These are phyloP conservation scores for Brevipalpus yothersi DNA, from an alignment of 1,140 invertebrate genomes.

Conservation along the genomic window DNA sequence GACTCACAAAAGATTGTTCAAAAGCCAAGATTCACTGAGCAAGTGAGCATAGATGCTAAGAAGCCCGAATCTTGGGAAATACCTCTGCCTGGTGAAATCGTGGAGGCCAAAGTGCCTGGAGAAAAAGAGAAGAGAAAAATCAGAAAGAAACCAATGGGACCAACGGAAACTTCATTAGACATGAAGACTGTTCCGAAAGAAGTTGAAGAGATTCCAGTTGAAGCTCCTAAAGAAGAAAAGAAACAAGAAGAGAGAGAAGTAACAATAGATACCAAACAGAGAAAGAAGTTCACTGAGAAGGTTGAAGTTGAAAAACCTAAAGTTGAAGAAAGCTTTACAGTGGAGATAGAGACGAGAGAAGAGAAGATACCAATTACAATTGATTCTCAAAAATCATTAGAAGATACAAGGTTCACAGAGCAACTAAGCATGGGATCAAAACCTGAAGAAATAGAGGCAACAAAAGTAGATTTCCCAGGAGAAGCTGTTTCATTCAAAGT, in stretches of 20 bases:
- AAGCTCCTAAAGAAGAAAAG: no score
- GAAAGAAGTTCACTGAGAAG: not conserved
- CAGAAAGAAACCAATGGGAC: not conserved
- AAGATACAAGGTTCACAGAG: not conserved
- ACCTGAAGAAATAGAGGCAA: not conserved
- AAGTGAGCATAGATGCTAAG: no score
- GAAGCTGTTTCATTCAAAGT: not conserved
- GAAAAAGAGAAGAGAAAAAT: not conserved
- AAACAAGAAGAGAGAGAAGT: no score
- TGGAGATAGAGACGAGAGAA: not conserved
- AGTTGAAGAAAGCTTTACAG: not conserved
- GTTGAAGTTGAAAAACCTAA: not conserved
- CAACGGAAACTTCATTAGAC: no score
- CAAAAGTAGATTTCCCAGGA: not conserved
- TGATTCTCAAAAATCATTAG: not conserved
- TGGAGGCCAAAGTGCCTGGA: not conserved
- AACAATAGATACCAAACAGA: no score
- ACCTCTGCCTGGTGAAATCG: not conserved
- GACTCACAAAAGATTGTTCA: no score
- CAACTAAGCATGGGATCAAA: no score
- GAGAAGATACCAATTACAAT: not conserved
- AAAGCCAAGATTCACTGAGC: no score
- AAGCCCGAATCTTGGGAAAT: no score
- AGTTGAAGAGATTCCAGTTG: no score
- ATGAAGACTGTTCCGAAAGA: no score